Evolutionary conservation across 2,113 vertebrate genomes (phyloP), one percentile per base, ranked within the genome.

Genomic region (Dermatemys mawii): DNA sequence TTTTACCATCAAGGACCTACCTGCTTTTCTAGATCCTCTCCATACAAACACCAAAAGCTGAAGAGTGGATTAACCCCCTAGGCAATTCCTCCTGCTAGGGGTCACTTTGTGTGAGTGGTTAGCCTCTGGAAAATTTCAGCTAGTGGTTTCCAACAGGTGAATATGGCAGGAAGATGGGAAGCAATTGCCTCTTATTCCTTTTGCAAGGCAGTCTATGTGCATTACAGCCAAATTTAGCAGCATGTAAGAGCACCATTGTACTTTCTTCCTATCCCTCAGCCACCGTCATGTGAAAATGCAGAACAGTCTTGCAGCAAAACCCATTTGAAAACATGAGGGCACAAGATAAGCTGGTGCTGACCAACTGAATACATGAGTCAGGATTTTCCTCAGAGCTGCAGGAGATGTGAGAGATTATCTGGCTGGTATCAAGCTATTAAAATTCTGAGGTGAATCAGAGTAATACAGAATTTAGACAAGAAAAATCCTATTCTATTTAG

Each of bases 161-260:
- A 17, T 14, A 2, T 0, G 19, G 81, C 9, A 7, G 38, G 24
- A 0, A 38, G 83, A 11, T 2, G 6, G 46, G 11, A 8, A 78
- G 70, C 50, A 21, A 35, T 44, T 12, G 32, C 26, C 41, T 27
- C 32, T 4, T 16, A 3, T 55, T 29, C 29, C 6, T 5, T 19
- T 21, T 5, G 53, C 82, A 38, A 16, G 48, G 35, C 73, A 24
- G 51, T 10, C 44, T 11, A 7, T 1, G 29, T 17, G 55, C 54
- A 44, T 44, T 2, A 29, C 63, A 60, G 70, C 5, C 29, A 50
- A 26, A 35, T 2, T 19, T 0, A 46, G 35, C 14, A 38, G 22
- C 24, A 17, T 0, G 1, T 0, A 13, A 0, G 3, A 26, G 2
- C 81, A 29, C 3, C 1, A 9, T 4, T 13, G 8, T 19, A 11